Percentiles rank a stretch among this genome's conserved stretches.
Evolutionary conservation across 1,140 invertebrate species (phyloP).

Genomic region (Trissolcus basalis): DNA sequence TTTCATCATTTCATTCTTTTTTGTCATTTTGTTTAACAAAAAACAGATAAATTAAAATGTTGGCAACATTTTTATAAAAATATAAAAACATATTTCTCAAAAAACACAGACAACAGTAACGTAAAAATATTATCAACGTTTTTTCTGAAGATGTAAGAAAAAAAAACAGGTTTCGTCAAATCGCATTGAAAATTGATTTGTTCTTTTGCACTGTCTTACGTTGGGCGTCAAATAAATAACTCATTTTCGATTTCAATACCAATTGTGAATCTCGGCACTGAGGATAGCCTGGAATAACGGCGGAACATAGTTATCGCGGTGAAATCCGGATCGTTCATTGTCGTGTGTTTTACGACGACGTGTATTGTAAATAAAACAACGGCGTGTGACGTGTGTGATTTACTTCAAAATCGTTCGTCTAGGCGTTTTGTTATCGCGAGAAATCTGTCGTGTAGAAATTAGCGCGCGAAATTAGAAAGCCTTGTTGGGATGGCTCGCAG

Average conservation of each 20-base stretch:
- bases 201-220: background rate
- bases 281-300: slow-evolving; percentile 18
- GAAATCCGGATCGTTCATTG: slow-evolving; percentile 29
- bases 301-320: slow-evolving; percentile 24
- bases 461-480: slow-evolving; percentile 58
- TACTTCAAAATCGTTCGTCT: slow-evolving; percentile 32
- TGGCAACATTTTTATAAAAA: too few species aligned
- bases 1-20: too few species aligned
- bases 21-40: too few species aligned
- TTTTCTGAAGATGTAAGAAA: too few species aligned
- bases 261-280: slow-evolving; percentile 17
- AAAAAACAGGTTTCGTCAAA: too few species aligned
- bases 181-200: background rate
- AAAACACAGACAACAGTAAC: too few species aligned
- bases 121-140: too few species aligned
- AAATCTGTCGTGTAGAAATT: slow-evolving; percentile 47
- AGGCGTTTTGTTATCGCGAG: slow-evolving; percentile 47
- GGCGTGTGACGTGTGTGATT: slow-evolving; percentile 40
- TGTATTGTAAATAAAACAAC: slow-evolving; percentile 43
- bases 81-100: too few species aligned
- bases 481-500: slow-evolving; percentile 31
- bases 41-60: too few species aligned
- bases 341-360: slow-evolving; percentile 43
- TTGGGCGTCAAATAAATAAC: slow-evolving; percentile 17
- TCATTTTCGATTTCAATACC: background rate